Evolutionary conservation across 1,140 invertebrate genomes (phyloP).

Genomic region (Ladona fulva): DNA sequence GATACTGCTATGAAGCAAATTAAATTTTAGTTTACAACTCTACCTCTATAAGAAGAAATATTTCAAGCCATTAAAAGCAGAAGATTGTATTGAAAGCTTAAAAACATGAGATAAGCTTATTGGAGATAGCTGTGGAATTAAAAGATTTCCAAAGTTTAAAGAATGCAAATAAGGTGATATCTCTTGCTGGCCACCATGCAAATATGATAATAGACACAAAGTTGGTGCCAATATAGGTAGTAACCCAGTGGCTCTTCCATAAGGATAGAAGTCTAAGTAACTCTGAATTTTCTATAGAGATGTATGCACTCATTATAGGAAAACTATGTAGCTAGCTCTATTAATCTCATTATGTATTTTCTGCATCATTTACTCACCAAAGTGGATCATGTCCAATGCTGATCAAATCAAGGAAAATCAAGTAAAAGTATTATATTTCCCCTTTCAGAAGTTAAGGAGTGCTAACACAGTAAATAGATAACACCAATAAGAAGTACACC

Average conservation of each 20-base stretch:
- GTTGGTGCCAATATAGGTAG: neutral
- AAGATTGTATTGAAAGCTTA: neutral
- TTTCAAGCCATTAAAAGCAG: neutral
- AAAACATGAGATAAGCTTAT: neutral
- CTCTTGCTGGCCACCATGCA: neutral
- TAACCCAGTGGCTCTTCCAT: neutral
- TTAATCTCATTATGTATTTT: neutral
- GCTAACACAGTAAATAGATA: slow-evolving; percentile 7
- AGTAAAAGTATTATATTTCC: slow-evolving; percentile 11
- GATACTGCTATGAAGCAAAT: neutral
- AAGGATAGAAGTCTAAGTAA: neutral
- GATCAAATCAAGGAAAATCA: slow-evolving; percentile 15
- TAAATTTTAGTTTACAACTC: neutral
- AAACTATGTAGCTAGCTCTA: slow-evolving; percentile 5
- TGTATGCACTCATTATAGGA: neutral
- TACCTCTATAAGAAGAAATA: neutral
- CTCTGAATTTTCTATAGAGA: neutral
- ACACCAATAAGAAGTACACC: neutral
- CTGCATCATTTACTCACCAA: slow-evolving; percentile 33
- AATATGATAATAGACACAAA: neutral
- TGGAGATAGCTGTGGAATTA: too few species aligned
- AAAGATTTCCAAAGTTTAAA: too few species aligned
- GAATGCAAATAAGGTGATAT: too few species aligned
- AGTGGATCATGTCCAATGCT: slow-evolving; percentile 36
- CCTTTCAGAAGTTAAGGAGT: neutral